These are phyloP conservation scores for Wiebesia pumilae DNA, from an alignment of 1,140 invertebrate species.

Conservation along the genomic window DNA sequence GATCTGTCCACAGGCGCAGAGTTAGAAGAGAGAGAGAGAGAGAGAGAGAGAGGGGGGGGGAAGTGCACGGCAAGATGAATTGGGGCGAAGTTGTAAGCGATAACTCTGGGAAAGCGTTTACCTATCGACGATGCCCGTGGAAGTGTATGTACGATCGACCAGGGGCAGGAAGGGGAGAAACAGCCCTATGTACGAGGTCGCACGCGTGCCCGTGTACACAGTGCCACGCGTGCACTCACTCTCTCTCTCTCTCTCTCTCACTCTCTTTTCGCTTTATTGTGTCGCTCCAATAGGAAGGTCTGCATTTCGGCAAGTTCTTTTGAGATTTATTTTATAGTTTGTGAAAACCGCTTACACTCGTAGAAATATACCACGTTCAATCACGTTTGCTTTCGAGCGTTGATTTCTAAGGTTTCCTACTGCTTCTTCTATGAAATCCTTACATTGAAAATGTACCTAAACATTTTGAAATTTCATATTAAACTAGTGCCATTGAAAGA, in stretches of 20 bases:
- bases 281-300: background rate
- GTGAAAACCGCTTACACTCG: background rate
- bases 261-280: background rate
- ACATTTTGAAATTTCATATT: too few relatives aligned
- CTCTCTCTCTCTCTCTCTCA: background rate
- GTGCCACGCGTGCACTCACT: background rate
- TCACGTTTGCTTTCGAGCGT: background rate
- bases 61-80: constrained; percentile 42
- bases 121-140: constrained; percentile 34
- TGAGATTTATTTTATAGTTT: background rate
- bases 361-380: background rate
- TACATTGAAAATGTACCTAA: too few relatives aligned
- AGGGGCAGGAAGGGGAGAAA: background rate
- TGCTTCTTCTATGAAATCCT: too few relatives aligned
- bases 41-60: constrained; percentile 3
- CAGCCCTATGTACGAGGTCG: background rate
- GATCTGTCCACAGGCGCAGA: background rate
- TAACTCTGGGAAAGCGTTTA: constrained; percentile 54
- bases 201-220: constrained; percentile 22
- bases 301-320: background rate
- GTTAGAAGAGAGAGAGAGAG: constrained; percentile 6
- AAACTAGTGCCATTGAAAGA: too few relatives aligned
- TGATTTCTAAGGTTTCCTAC: too few relatives aligned
- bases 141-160: background rate
- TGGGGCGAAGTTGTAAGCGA: constrained; percentile 53